Evolutionary conservation across 2,797 vertebrate genomes (phyloP).

Genomic region (Dermochelys coriacea): DNA sequence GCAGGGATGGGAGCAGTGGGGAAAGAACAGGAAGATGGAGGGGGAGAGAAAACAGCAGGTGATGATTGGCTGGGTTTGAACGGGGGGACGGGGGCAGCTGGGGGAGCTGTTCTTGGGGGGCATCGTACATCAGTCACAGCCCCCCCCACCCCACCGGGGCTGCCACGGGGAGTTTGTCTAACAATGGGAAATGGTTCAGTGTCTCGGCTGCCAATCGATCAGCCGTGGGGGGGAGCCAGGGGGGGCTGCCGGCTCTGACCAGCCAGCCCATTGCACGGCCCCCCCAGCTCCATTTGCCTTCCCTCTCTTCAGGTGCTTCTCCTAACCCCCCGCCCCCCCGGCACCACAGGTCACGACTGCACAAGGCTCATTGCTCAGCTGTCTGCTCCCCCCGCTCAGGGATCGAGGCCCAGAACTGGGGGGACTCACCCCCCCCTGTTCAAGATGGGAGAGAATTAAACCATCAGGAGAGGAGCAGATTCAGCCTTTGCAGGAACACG

Average conservation of each 20-base stretch:
- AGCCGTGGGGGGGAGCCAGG: slow-evolving; percentile 25
- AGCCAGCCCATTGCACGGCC: slow-evolving; percentile 76
- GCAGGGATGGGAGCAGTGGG: not conserved
- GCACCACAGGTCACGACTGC: not conserved
- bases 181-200: not conserved
- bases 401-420: not conserved
- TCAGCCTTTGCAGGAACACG: too few relatives aligned
- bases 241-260: not conserved
- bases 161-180: not conserved
- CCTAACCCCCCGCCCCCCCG: too few relatives aligned
- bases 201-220: slow-evolving; percentile 42
- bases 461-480: not conserved
- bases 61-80: slow-evolving; percentile 86
- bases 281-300: slow-evolving; percentile 53
- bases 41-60: not conserved
- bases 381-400: too few relatives aligned
- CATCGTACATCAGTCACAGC: slow-evolving; percentile 87
- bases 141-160: slow-evolving; percentile 66
- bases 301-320: too few relatives aligned
- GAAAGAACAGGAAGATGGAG: not conserved
- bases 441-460: not conserved
- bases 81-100: slow-evolving; percentile 84
- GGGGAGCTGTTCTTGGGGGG: slow-evolving; percentile 79
- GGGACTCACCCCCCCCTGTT: too few relatives aligned
- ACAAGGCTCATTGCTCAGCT: not conserved